Evolutionary conservation across 2,797 vertebrate species (phyloP), one percentile per base, ranked within the genome.

Genomic region (Kryptolebias ocellatus): DNA sequence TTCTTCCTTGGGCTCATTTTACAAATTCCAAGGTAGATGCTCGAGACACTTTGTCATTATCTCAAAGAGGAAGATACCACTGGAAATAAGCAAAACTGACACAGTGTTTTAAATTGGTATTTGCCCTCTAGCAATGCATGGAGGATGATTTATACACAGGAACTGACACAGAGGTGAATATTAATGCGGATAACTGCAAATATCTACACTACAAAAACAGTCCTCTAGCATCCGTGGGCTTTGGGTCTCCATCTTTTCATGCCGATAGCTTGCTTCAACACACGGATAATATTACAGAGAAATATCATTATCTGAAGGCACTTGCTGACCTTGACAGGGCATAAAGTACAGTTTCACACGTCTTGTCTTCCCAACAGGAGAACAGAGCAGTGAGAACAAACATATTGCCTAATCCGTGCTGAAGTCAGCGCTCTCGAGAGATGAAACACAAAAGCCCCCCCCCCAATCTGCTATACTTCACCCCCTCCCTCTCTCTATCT

Each of bases 401-500:
- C 88, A 90, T 72, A 1, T 68, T 39, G 78, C 83, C 88, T 87
- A 90, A 91, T 92, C 86, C 83, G 1, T 87, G 90, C 92, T 92
- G 91, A 92, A 88, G 87, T 93, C 89, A 92, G 91, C 89, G 64
- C 79, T 90, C 86, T 84, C 65, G 18, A 58, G 77, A 90, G 84
- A 92, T 90, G 84, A 93, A 89, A 90, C 63, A 62, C 69, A 83
- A 87, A 87, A 74, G 77, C 61, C 44, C 67, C 63, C 63, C 49
- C 37, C 16, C 15, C 78, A 90, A 90, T 89, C 73, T 87, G 54
- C 74, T 82, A 83, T 49, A 39, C 52, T 55, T 34, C 53, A 50
- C 74, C 47, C 47, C 57, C 17, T 56, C 51, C 60, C 37, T 64
- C 49, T 37, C 64, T 50, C 53, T 37, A 50, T 37, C 75, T 60